Base-by-base conservation (phyloP, 2,113 vertebrate species). In the Halcyon senegalensis region DNA sequence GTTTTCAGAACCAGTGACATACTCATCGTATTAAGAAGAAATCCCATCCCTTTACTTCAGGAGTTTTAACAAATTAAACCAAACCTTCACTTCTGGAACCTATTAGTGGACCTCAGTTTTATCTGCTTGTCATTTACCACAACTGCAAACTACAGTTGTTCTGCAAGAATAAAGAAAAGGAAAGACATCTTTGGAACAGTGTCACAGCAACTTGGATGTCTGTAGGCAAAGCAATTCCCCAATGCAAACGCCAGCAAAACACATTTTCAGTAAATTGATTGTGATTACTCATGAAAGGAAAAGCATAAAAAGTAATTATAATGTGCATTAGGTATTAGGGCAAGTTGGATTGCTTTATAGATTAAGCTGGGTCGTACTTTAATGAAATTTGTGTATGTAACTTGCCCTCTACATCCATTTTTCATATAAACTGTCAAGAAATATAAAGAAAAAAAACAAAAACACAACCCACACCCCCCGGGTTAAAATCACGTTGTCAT, bases 221-320 rank as follows among this genome's bases (percentile, higher is more conserved):
- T 93, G 64, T 53, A 94, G 89, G 89, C 89, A 95, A 96, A 59
- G 37, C 60, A 96, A 92, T 90, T 95, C 90, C 60, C 74, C 24
- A 69, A 24, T 1, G 4, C 37, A 88, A 94, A 89, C 56, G 48
- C 55, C 67, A 90, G 67, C 44, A 96, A 94, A 90, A 90, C n/a
- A 51, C 44, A 87, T 79, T 95, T 95, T 60, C 86, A 91, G 81
- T 86, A 97, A 97, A 97, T 94, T 96, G 86, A 96, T 94, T 94
- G 84, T 91, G 89, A 96, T 96, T 95, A 94, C 78, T 95, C 81
- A 76, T 76, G 70, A 89, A 73, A 41, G 67, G 30, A 91, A 88
- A 87, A 75, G 73, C 86, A 96, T 92, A 94, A 81, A 88, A 95
- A 90, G 88, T 91, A 89, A 97, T 96, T 97, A 96, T 81, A 93